Base-by-base conservation (phyloP, 2,888 invertebrate genomes). In the Cancer borealis region DNA sequence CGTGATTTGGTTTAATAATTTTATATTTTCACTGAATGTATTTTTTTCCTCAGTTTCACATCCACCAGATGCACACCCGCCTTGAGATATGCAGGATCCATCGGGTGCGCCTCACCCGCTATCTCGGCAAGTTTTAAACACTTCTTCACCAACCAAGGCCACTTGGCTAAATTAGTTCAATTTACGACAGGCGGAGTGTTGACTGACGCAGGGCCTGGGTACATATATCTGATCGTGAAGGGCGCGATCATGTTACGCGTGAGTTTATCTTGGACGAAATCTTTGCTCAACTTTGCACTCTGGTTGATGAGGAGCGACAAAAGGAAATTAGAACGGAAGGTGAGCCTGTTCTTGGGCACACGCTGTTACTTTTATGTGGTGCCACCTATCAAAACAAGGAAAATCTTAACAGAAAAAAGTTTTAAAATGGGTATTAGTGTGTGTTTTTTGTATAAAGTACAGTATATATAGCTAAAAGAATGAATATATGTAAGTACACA, bases 61-160 rank as follows among this genome's bases (percentile, higher is more conserved):
- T 14, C 26, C 79, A 10, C 30, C 79, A 12, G 12, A 10, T 14
- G 6, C 30, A 79, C 30, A 30, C 79, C 3, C 30, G 30, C 79
- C 79, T 79, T 10, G 30, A 30, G 79, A 79, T 79, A 79, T 30
- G 79, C 30, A 30, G 30, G 30, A 79, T 79, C 30, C 26, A 30
- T 66, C 66, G n/a, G 66, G 66, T 3, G 66, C 66, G n/a, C 66
- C 30, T 21, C 10, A 30, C 79, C 79, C 79, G 79, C 10, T 21
- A 79, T 30, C 79, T 79, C 79, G 79, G 79, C 79, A 79, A 79
- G 30, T 79, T 79, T 79, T 79, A 79, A 79, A 79, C 79, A 79
- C 79, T 79, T 79, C 30, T 30, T 79, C 79, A 79, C 21, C 79
- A 79, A 6, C 79, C 79, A 79, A 3, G 79, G 79, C 79, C 79